Percentiles rank a stretch among this genome's conserved stretches.
phyloP scores from a whole-genome alignment of 64 coral and sea anemone genomes.

The Montipora cactus region DNA sequence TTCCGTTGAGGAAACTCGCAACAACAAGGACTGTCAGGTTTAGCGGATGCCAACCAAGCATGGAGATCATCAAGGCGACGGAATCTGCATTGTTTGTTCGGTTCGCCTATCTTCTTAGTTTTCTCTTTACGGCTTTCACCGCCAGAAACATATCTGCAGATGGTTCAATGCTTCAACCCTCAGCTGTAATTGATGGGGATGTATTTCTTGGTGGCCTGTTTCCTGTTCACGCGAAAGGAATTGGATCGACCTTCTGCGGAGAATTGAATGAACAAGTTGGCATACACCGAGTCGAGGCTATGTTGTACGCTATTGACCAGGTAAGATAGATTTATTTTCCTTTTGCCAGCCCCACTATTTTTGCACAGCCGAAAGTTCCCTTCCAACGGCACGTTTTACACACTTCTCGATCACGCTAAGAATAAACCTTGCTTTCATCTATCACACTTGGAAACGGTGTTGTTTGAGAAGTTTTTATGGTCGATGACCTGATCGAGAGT shows the following conservation, averaged over 20 bases:
- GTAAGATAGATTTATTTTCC: constrained; percentile 18
- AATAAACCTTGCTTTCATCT: too few relatives aligned
- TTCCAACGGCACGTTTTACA: neutral
- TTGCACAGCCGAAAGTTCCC: neutral
- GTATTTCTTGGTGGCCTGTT: constrained; percentile 79
- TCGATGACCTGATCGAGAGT: too few relatives aligned
- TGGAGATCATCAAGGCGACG: neutral
- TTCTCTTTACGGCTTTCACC: neutral
- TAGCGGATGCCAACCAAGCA: neutral
- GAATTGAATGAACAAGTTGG: constrained; percentile 84
- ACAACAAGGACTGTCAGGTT: neutral
- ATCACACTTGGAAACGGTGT: too few relatives aligned
- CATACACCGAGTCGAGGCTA: constrained; percentile 93
- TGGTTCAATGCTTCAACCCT: neutral
- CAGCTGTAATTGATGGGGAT: constrained; percentile 49
- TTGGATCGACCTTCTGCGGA: constrained; percentile 46
- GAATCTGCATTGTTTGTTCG: neutral
- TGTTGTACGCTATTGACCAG: constrained; percentile 89
- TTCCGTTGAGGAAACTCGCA: neutral
- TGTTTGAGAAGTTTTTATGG: too few relatives aligned
- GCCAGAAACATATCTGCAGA: neutral
- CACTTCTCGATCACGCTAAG: too few relatives aligned
- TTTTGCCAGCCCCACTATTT: neutral
- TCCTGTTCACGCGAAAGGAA: constrained; percentile 51
- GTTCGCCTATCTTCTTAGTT: neutral